Percentiles rank a stretch among this genome's conserved stretches.
Evolutionary conservation across 2,797 vertebrate species (phyloP).

Genomic region (Poeciliopsis gracilis): DNA sequence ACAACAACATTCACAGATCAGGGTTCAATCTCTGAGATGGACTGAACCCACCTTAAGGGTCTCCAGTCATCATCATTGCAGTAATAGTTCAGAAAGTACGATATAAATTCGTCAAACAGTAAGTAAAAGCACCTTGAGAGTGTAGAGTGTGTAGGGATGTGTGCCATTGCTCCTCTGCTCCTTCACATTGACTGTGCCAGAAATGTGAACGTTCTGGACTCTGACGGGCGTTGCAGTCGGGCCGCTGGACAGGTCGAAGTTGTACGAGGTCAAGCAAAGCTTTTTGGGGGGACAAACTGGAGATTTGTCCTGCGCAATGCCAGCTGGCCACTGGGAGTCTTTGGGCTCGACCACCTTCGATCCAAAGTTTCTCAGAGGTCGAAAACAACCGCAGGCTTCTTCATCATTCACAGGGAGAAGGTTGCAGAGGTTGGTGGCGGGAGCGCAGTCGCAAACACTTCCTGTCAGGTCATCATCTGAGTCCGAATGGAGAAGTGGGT

Average conservation of each 20-base stretch:
- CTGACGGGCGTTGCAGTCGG: slow-evolving; percentile 70
- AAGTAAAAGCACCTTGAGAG: slow-evolving; percentile 84
- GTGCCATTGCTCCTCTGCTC: slow-evolving; percentile 87
- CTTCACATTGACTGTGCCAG: slow-evolving; percentile 86
- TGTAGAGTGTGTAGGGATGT: slow-evolving; percentile 92
- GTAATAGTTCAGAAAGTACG: not conserved
- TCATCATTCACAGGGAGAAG: slow-evolving; percentile 68
- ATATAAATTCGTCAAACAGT: not conserved
- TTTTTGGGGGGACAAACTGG: slow-evolving; percentile 54
- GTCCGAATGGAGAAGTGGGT: slow-evolving; percentile 74
- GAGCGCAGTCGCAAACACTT: slow-evolving; percentile 75
- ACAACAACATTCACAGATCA: not conserved
- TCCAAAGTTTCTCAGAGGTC: slow-evolving; percentile 68
- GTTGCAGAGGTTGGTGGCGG: slow-evolving; percentile 69
- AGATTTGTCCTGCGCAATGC: slow-evolving; percentile 64
- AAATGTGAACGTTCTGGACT: slow-evolving; percentile 91
- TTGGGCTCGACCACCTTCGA: slow-evolving; percentile 61
- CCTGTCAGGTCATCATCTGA: slow-evolving; percentile 72
- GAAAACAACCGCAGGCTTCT: slow-evolving; percentile 67
- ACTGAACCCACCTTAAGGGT: not conserved
- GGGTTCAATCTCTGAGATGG: not conserved
- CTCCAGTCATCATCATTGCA: not conserved
- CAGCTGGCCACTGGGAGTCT: slow-evolving; percentile 54
- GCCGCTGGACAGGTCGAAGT: slow-evolving; percentile 83
- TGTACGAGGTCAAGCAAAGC: slow-evolving; percentile 77